Conservation (phyloP, 2,888 invertebrate genomes). For the Folsomia candida region DNA sequence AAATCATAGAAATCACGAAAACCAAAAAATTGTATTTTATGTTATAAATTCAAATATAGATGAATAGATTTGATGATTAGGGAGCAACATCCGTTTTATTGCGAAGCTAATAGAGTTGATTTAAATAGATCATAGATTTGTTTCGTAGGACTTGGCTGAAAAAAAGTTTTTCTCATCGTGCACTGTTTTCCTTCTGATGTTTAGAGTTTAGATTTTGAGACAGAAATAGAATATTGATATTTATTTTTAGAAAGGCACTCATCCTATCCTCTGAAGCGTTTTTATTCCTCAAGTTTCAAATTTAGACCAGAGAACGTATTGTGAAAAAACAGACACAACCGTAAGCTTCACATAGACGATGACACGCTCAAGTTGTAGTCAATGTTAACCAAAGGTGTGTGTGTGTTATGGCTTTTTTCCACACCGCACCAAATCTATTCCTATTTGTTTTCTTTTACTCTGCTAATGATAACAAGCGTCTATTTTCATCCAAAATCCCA, state of each 20-base stretch:
- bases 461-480: slow-evolving; percentile 11
- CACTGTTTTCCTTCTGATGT: too few relatives aligned
- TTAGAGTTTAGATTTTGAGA: neutral
- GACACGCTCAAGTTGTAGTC: neutral
- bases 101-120: too few relatives aligned
- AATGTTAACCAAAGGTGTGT: neutral
- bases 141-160: too few relatives aligned
- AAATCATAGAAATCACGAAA: too few relatives aligned
- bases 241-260: slow-evolving; percentile 28
- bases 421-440: neutral
- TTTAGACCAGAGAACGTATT: neutral
- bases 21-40: too few relatives aligned
- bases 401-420: neutral
- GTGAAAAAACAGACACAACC: neutral
- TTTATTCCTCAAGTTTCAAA: neutral
- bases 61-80: too few relatives aligned
- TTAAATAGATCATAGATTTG: too few relatives aligned
- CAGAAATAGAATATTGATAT: slow-evolving; percentile 26
- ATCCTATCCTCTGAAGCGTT: neutral
- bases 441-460: slow-evolving; percentile 11
- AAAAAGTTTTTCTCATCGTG: too few relatives aligned
- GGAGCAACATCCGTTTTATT: too few relatives aligned
- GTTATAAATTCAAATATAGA: too few relatives aligned
- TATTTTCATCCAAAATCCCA: too few relatives aligned
- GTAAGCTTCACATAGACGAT: neutral